phyloP scores from a whole-genome alignment of 2,113 vertebrate species.

The rat (Rattus norvegicus) region DNA sequence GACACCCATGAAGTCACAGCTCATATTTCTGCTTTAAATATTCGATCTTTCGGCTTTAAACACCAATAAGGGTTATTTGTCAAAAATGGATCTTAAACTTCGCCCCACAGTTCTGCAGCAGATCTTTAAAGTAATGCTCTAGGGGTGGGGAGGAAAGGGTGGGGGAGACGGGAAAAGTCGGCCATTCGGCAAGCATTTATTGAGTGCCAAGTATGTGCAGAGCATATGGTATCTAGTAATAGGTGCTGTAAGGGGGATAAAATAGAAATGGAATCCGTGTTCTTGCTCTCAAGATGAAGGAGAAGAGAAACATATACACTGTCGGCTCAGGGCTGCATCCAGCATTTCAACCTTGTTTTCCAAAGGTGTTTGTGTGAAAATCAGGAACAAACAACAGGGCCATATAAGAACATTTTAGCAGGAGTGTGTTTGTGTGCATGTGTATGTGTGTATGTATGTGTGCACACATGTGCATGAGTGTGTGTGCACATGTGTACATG shows the following conservation, averaged over 20 bases:
- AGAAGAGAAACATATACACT: constrained; percentile 52
- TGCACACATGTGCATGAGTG: too few species aligned
- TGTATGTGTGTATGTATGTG: neutral
- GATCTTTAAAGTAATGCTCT: constrained; percentile 72
- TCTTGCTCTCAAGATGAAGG: constrained; percentile 67
- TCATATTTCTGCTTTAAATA: constrained; percentile 83
- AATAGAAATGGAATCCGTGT: constrained; percentile 56
- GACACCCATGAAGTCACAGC: constrained; percentile 83
- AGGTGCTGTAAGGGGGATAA: constrained; percentile 63
- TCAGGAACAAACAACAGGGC: neutral
- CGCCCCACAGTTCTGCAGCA: constrained; percentile 54
- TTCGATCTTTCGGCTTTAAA: constrained; percentile 81
- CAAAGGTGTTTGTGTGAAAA: constrained; percentile 45
- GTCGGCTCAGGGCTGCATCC: constrained; percentile 10
- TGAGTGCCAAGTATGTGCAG: constrained; percentile 78
- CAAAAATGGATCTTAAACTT: constrained; percentile 79
- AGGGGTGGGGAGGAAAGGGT: constrained; percentile 63
- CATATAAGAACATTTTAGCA: neutral
- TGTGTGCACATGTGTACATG: neutral
- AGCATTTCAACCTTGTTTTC: constrained; percentile 63
- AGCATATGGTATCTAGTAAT: constrained; percentile 78
- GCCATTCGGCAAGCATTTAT: constrained; percentile 77
- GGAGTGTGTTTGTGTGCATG: neutral
- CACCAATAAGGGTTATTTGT: constrained; percentile 81
- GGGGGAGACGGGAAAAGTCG: constrained; percentile 56